Conservation (phyloP, 2,888 invertebrate genomes). For the Melanostoma mellinum region DNA sequence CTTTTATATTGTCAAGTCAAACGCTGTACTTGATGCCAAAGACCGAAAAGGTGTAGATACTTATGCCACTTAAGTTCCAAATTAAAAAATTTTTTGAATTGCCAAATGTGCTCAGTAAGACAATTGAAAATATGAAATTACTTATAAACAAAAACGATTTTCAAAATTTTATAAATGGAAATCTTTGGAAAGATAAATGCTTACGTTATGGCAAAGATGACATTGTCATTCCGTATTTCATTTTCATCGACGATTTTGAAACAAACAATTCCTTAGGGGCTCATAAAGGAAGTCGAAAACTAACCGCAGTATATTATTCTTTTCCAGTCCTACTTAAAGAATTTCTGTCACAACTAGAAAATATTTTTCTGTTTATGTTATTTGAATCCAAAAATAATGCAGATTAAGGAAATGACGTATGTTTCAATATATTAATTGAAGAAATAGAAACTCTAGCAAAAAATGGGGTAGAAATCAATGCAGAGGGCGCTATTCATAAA, state of each 20-base stretch:
- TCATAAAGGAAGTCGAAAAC: conserved; percentile 28
- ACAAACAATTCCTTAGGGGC: conserved; percentile 25
- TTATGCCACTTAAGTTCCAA: conserved; percentile 15
- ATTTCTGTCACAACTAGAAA: conserved; percentile 20
- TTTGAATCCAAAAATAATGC: conserved; percentile 21
- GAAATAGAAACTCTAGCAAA: conserved; percentile 6
- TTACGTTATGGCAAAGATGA: conserved; percentile 3
- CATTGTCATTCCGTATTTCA: conserved; percentile 27
- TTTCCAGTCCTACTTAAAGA: conserved; percentile 27
- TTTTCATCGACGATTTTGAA: conserved; percentile 27
- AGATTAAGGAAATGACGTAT: background rate
- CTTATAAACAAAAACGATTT: background rate
- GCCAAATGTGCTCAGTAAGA: conserved; percentile 4
- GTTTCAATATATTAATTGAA: conserved; percentile 13
- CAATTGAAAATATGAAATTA: conserved; percentile 13
- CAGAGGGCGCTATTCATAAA: background rate
- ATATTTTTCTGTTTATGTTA: conserved; percentile 20
- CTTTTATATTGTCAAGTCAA: background rate
- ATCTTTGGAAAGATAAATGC: conserved; percentile 12
- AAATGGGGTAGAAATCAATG: background rate
- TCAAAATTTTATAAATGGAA: conserved; percentile 23
- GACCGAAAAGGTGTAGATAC: conserved; percentile 1
- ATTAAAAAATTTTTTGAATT: conserved; percentile 6
- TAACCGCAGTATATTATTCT: conserved; percentile 22
- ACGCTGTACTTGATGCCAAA: conserved; percentile 6